Base-by-base conservation (phyloP, 2,113 vertebrate species). In the Spermophilus dauricus region DNA sequence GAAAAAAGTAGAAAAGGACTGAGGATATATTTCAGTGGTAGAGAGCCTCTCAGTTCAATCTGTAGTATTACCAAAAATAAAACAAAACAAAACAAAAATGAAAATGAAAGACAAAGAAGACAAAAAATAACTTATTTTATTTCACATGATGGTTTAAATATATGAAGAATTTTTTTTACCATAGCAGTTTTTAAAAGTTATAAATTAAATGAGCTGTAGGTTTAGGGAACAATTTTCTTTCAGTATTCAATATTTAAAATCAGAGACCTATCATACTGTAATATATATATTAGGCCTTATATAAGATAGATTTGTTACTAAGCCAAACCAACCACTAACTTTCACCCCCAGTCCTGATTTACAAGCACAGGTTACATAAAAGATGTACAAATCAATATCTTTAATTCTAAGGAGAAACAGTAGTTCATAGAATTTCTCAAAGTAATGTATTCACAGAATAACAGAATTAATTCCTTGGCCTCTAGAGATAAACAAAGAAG, bases 161-260 rank as follows among this genome's bases (percentile, higher is more conserved):
- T 34, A 75, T 91, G 97, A 94, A 86, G 5, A 70, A 90, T 89
- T 94, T 89, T 89, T 94, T 51, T 58, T 45, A 76, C 17, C 20
- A 45, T 5, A 16, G 26, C 34, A 77, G 77, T 95, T 84, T 37
- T 20, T 13, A 67, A 89, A 92, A 82, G 2, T 42, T 65, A 85
- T 11, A 91, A 45, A 93, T 42, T 95, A 77, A 93, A 69, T 89
- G 53, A 90, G 17, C 9, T 96, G 5, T 14, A 93, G n/a, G n/a
- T 67, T 95, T 75, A 81, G 5, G 11, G 13, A 90, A 77, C 56
- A 85, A 17, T 85, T 96, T 91, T 82, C 77, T 76, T 90, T 91
- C 11, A 77, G 30, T 63, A 4, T 12, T 89, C 30, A 65, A 70
- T 37, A 86, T 93, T 91, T 91, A 94, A 89, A 88, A 85, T 70